These are phyloP conservation scores for Leucoraja ocellata DNA, from an alignment of 2,797 vertebrate genomes.

Conservation along the genomic window DNA sequence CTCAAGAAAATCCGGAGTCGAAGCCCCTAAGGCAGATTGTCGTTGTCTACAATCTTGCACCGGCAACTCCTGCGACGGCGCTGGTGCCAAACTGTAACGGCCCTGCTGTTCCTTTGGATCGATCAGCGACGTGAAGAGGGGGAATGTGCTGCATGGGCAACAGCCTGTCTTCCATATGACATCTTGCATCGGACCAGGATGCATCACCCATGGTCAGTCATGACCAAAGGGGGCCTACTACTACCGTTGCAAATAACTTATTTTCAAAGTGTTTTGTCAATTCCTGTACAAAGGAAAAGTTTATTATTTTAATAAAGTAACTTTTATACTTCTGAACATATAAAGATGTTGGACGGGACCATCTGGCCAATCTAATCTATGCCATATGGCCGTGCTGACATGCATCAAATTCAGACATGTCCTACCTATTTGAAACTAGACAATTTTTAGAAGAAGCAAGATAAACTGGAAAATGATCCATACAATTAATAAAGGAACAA, in stretches of 20 bases:
- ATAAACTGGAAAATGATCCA: not conserved
- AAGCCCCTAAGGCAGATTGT: too few relatives aligned
- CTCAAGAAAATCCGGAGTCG: too few relatives aligned
- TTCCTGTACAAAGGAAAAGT: not conserved
- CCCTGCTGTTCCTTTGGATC: too few relatives aligned
- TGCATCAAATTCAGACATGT: not conserved
- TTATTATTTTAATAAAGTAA: not conserved
- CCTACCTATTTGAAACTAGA: not conserved
- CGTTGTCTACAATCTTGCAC: too few relatives aligned
- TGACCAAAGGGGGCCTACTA: too few relatives aligned
- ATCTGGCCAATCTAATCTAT: not conserved
- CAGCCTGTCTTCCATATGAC: too few relatives aligned
- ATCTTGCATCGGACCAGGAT: too few relatives aligned
- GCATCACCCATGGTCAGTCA: too few relatives aligned
- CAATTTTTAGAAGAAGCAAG: not conserved
- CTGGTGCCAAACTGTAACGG: too few relatives aligned
- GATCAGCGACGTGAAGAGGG: too few relatives aligned
- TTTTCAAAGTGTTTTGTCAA: not conserved
- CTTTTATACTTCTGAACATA: not conserved
- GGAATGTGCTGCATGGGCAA: too few relatives aligned
- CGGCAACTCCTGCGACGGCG: too few relatives aligned
- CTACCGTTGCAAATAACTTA: not conserved
- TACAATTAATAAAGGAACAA: not conserved
- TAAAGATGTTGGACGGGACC: not conserved
- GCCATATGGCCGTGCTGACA: not conserved